phyloP scores from a whole-genome alignment of 2,797 vertebrate genomes.

The Orestias chungarensis region DNA sequence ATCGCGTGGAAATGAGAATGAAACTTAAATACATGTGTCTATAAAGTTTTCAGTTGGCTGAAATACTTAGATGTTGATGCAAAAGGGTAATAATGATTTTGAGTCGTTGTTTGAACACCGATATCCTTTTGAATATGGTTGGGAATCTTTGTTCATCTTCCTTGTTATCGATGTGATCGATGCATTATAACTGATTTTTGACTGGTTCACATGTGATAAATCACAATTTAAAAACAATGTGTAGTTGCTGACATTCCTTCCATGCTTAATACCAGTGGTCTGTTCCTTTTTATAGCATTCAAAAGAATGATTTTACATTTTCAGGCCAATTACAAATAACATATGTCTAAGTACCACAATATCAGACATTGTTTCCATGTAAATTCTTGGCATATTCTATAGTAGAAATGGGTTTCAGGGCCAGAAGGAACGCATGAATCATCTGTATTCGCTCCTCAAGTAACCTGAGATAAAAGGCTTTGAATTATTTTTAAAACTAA shows the following conservation, averaged over 20 bases:
- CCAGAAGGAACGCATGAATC: not conserved
- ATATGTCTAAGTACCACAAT: no score
- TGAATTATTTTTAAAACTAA: not conserved
- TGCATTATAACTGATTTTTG: not conserved
- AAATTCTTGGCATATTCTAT: not conserved
- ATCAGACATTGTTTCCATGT: not conserved
- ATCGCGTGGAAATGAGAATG: not conserved
- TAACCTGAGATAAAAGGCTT: not conserved
- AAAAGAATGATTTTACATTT: not conserved
- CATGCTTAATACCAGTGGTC: not conserved
- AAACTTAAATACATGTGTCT: not conserved
- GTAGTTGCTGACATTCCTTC: not conserved
- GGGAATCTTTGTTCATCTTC: constrained; percentile 7
- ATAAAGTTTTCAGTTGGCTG: not conserved
- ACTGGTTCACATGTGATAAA: not conserved
- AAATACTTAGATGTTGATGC: not conserved
- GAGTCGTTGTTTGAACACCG: constrained; percentile 3
- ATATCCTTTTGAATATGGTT: constrained; percentile 13
- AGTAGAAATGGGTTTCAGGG: not conserved
- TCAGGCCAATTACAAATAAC: not conserved
- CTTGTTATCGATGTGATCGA: not conserved
- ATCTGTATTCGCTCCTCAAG: not conserved
- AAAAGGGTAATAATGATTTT: constrained; percentile 7
- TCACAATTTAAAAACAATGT: not conserved
- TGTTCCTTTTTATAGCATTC: not conserved